Evolutionary conservation across 2,888 invertebrate species (phyloP).

Genomic region (Syritta pipiens): DNA sequence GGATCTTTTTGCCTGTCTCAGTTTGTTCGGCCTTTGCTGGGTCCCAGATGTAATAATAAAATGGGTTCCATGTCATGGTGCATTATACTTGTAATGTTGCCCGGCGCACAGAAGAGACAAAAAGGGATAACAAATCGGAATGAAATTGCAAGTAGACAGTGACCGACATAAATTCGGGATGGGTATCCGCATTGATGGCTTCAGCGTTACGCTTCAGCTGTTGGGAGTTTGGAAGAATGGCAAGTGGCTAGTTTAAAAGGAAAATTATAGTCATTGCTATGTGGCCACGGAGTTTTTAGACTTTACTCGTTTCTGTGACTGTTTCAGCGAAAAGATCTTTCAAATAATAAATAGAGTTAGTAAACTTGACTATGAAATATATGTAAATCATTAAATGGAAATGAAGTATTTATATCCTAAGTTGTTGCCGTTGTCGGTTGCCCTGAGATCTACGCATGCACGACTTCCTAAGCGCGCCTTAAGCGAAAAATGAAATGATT

Average conservation of each 20-base stretch:
- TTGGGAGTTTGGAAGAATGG: background rate
- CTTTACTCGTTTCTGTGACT: too few species aligned
- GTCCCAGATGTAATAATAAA: conserved; percentile 68
- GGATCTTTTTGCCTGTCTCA: background rate
- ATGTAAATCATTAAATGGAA: too few species aligned
- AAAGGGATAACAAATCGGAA: conserved; percentile 48
- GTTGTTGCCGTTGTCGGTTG: too few species aligned
- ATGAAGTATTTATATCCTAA: too few species aligned
- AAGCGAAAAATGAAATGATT: too few species aligned
- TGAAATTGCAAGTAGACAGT: conserved; percentile 54
- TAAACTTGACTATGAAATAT: too few species aligned
- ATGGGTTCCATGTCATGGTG: conserved; percentile 59
- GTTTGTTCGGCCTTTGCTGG: conserved; percentile 37
- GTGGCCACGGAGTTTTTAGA: too few species aligned
- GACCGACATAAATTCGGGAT: conserved; percentile 51
- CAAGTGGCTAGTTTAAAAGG: conserved; percentile 10
- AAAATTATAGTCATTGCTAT: conserved; percentile 6
- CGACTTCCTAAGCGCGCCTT: too few species aligned
- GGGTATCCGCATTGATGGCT: conserved; percentile 16
- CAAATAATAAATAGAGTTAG: too few species aligned
- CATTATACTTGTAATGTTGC: conserved; percentile 50
- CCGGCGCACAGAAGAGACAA: background rate
- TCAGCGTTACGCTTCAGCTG: conserved; percentile 27
- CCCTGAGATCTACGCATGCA: too few species aligned
- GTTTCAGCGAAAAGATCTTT: too few species aligned